A percentile compares a stretch with the other conserved stretches of the same genome.
phyloP scores from a whole-genome alignment of 1,140 invertebrate species.

The Leptinotarsa defecta region DNA sequence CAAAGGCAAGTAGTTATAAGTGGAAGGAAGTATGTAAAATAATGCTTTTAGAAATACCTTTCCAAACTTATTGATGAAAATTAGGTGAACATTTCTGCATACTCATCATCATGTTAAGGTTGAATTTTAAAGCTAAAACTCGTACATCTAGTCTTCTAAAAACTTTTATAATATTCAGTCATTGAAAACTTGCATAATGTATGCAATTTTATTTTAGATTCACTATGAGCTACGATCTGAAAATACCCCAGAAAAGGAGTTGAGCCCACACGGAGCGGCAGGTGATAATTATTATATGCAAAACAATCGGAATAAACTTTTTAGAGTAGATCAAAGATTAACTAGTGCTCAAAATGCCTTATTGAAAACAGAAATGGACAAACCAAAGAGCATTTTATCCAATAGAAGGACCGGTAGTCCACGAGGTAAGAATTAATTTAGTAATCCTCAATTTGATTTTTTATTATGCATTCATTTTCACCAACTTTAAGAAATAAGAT shows the following conservation, averaged over 20 bases:
- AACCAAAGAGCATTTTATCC: slow-evolving; percentile 51
- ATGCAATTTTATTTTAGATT: slow-evolving; percentile 29
- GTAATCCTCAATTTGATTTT: not conserved
- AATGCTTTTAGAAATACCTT: too few relatives aligned
- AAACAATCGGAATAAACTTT: slow-evolving; percentile 32
- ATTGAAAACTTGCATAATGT: too few relatives aligned
- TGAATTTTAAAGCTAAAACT: too few relatives aligned
- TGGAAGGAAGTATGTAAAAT: too few relatives aligned
- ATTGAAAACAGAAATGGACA: slow-evolving; percentile 48
- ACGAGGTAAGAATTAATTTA: slow-evolving; percentile 53
- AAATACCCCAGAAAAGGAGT: slow-evolving; percentile 31
- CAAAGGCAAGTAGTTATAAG: too few relatives aligned
- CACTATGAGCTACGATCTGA: slow-evolving; percentile 40
- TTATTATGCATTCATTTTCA: not conserved
- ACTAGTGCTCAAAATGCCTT: slow-evolving; percentile 48
- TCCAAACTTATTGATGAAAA: too few relatives aligned
- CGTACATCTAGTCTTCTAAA: too few relatives aligned
- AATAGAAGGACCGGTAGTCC: slow-evolving; percentile 52
- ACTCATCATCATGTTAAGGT: too few relatives aligned
- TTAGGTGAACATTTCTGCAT: too few relatives aligned
- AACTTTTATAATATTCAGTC: too few relatives aligned
- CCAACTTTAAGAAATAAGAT: too few relatives aligned
- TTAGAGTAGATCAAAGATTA: slow-evolving; percentile 46
- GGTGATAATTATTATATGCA: slow-evolving; percentile 27
- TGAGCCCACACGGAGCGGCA: slow-evolving; percentile 26